Conservation (phyloP, 2,113 vertebrate species). For the Clarias gariepinus region DNA sequence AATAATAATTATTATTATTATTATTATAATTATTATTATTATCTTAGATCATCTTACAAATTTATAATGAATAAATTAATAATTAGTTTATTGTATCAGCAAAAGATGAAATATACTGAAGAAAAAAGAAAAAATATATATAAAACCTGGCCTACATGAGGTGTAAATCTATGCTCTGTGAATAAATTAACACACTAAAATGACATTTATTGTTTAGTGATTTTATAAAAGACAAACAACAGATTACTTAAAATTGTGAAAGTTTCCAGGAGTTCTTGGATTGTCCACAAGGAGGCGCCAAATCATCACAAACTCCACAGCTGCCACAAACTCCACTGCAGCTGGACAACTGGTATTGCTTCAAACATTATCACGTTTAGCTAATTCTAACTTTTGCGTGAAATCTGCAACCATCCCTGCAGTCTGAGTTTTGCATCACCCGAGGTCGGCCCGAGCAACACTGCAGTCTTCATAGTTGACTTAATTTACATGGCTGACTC, state of each 20-base stretch:
- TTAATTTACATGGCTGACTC: background rate
- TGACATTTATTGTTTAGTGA: background rate
- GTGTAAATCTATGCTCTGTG: background rate
- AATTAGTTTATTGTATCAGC: background rate
- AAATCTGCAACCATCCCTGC: background rate
- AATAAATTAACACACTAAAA: background rate
- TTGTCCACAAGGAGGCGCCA: constrained; percentile 13
- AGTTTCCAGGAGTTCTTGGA: background rate
- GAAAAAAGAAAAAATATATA: background rate
- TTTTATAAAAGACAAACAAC: background rate
- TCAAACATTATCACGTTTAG: background rate
- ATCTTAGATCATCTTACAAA: no score
- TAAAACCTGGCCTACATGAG: background rate
- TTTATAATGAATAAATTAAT: background rate
- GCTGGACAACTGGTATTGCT: background rate
- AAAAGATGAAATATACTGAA: background rate
- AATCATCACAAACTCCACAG: background rate
- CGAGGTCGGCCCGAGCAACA: background rate
- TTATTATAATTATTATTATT: no score
- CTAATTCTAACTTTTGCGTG: background rate
- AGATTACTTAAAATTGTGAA: background rate
- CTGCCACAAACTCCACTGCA: background rate
- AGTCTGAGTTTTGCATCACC: background rate
- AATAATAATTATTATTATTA: no score
- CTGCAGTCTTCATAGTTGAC: background rate